Percentiles rank a stretch among this genome's conserved stretches.
phyloP scores from a whole-genome alignment of 2,797 vertebrate genomes.

The Clarias platycephalus region DNA sequence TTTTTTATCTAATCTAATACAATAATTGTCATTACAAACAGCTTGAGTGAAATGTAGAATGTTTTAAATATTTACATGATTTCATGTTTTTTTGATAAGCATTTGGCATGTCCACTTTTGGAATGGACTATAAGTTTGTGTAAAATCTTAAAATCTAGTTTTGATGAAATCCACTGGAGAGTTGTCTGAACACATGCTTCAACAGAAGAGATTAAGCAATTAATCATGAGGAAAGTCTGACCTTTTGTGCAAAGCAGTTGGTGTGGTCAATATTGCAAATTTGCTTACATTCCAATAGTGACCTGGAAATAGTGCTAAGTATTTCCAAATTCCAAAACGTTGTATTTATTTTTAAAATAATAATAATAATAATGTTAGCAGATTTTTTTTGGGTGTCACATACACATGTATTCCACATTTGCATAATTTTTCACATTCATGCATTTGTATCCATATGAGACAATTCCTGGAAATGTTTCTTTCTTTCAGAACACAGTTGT shows the following conservation, averaged over 20 bases:
- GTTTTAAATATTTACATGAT: not conserved
- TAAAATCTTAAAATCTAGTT: not conserved
- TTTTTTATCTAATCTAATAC: not conserved
- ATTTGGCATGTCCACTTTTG: not conserved
- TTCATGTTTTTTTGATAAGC: not conserved
- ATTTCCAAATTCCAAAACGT: no score
- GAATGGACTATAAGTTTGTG: not conserved
- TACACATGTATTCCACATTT: not conserved
- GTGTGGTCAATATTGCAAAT: no score
- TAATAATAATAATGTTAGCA: no score
- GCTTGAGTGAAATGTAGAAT: not conserved
- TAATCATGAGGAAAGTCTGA: no score
- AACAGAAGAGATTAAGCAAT: no score
- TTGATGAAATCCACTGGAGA: not conserved
- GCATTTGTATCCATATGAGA: not conserved
- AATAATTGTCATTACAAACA: not conserved
- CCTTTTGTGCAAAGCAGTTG: no score
- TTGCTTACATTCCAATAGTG: no score
- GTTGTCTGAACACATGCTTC: not conserved
- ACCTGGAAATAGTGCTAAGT: no score
- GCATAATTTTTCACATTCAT: not conserved
- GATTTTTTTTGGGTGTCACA: no score
- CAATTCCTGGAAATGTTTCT: constrained; percentile 15
- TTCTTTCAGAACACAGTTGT: constrained; percentile 6
- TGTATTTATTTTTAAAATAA: no score